Evolutionary conservation across 1,140 invertebrate species (phyloP), one percentile per base, ranked within the genome.

Genomic region (Alviniconcha marisindica): DNA sequence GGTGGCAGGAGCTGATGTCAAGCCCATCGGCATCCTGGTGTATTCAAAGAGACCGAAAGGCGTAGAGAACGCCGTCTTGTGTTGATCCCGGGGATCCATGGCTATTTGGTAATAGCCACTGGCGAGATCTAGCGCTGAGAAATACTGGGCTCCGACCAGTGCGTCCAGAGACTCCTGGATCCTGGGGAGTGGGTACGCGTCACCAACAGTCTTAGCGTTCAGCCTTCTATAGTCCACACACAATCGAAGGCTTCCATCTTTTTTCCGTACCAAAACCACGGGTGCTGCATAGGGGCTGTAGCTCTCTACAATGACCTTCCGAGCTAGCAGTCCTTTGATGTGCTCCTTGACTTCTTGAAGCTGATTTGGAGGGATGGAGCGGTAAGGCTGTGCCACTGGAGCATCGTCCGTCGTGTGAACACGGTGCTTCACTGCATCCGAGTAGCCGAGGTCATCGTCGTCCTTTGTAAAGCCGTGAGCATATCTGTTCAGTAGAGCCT

Each of bases 1-100:
- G 0, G 71, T 73, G 33, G 71, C 71, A 1, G 71, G 71, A 36
- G 71, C 28, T 90, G 48, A 85, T 94, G 90, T 76, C 95, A 94
- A 18, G 93, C 91, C 21, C 94, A 81, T 87, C 94, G 93, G 85
- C 95, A 95, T 28, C 92, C 90, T 24, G 69, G 69, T 73, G 40
- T 73, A 73, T n/a, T 73, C 69, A 73, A 73, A 73, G 33, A 73
- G 69, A 0, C 69, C 69, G 14, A 73, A 40, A 0, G 69, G 69
- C 0, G 69, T 73, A 15, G 40, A 1, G 31, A 73, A 73, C 0
- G 69, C 31, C 0, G 69, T 73, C 33, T 73, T 73, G 69, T 73
- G 7, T 36, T 42, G 33, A n/a, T 73, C 79, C 3, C 31, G 28
- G 4, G 51, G 48, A 7, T 81, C 28, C 63, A 81, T 44, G 0